Base-by-base conservation (phyloP, 2,113 vertebrate species). In the Chunga burmeisteri region DNA sequence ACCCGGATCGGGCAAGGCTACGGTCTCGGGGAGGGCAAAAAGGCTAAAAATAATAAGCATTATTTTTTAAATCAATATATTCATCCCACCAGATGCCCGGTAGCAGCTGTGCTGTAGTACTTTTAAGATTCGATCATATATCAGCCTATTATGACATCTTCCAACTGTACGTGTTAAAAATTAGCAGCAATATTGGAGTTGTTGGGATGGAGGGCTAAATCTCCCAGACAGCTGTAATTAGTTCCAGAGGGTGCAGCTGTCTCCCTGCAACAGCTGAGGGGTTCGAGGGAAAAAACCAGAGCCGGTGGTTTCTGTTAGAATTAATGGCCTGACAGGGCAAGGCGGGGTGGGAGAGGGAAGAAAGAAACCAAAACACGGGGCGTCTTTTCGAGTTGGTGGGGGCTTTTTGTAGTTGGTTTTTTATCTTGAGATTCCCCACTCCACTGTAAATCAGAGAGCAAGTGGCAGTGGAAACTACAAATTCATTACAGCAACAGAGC, bases 231-330 rank as follows among this genome's bases (percentile, higher is more conserved):
- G 98, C 98, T 98, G 98, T 94, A 98, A 98, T 98, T 95, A 96
- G 97, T 96, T 97, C 97, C 95, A 97, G 98, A 96, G 96, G 96
- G 94, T 95, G 97, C 98, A 98, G 98, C 98, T 98, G 98, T 97
- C 97, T 96, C 97, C 68, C 71, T 90, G 94, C 95, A 97, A 97
- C 97, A 98, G 98, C 97, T 96, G 98, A 97, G 95, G 94, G 96
- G 53, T 96, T 97, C 93, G 91, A 96, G 97, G 89, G 91, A 21
- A 93, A 95, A 95, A 97, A 83, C 36, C 86, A 94, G 97, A 96
- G 97, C 97, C 11, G 86, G 91, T 92, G 93, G 95, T 96, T 97
- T 97, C 96, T 97, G 92, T 96, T 95, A 95, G 98, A 97, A 98
- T 98, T 97, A 98, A 98, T 97, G 96, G 97, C 95, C 97, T 98